These are phyloP conservation scores for Pseudochirops cupreus DNA, from an alignment of 2,797 vertebrate genomes.

Conservation along the genomic window DNA sequence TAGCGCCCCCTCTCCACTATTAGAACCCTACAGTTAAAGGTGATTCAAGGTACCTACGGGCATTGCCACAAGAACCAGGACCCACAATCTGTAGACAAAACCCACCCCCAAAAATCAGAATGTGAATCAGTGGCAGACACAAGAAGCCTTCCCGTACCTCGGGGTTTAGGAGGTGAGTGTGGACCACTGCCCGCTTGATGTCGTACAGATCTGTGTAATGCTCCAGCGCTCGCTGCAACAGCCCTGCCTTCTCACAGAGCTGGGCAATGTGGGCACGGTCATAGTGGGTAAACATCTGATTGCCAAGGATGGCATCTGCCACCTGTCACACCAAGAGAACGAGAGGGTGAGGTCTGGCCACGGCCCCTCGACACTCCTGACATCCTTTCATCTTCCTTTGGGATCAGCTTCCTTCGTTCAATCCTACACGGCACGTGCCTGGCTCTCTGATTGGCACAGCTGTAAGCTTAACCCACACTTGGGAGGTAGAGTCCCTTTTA, in stretches of 20 bases:
- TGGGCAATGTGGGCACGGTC: conserved; percentile 94
- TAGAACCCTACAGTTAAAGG: background rate
- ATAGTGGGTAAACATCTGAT: conserved; percentile 97
- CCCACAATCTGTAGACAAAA: background rate
- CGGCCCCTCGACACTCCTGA: too few relatives aligned
- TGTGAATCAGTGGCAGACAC: background rate
- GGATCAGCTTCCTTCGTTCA: background rate
- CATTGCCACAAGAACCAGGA: background rate
- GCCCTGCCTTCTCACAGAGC: conserved; percentile 95
- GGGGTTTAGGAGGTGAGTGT: conserved; percentile 93
- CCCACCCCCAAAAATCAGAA: background rate
- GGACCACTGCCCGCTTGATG: conserved; percentile 94
- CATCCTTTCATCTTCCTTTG: too few relatives aligned
- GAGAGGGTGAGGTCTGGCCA: background rate
- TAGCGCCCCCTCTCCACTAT: background rate
- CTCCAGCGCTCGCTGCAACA: conserved; percentile 94
- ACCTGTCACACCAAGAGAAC: conserved; percentile 84
- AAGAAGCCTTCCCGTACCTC: conserved; percentile 86
- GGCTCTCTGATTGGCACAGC: background rate
- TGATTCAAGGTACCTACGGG: background rate
- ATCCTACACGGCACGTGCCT: background rate
- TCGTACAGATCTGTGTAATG: conserved; percentile 94
- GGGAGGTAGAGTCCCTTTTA: background rate
- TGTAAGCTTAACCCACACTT: background rate
- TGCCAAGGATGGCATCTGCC: conserved; percentile 95